Conservation (phyloP, 2,888 invertebrate genomes). For the Mimas tiliae region DNA sequence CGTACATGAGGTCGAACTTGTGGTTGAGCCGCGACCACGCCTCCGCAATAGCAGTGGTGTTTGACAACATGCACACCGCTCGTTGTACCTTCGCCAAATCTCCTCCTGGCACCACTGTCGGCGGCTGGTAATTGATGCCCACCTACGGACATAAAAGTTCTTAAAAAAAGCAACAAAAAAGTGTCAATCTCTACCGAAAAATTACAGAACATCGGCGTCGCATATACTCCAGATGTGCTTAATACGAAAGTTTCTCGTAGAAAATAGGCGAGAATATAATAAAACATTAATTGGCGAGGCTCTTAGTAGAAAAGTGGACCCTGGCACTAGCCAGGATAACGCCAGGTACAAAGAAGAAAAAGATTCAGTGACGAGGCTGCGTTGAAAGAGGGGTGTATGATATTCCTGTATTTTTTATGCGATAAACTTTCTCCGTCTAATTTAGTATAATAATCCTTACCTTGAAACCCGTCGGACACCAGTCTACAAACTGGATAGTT, state of each 20-base stretch:
- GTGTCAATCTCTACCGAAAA: no score
- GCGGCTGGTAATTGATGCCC: conserved; percentile 95
- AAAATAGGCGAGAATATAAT: no score
- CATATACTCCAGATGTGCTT: no score
- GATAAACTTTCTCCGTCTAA: neutral
- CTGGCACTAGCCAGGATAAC: no score
- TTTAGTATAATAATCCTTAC: conserved; percentile 47
- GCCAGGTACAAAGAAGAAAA: no score
- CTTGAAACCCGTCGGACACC: conserved; percentile 92
- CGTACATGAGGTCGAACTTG: conserved; percentile 98
- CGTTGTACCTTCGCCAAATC: conserved; percentile 96
- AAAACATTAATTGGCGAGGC: no score
- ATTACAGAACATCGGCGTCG: no score
- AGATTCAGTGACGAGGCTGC: no score
- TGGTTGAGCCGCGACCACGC: conserved; percentile 98
- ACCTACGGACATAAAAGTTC: conserved; percentile 71
- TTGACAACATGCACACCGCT: conserved; percentile 98
- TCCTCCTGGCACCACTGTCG: conserved; percentile 95
- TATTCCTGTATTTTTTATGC: no score
- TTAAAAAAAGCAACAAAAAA: neutral
- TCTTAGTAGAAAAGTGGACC: no score
- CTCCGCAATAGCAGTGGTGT: conserved; percentile 98
- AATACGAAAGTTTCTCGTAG: no score
- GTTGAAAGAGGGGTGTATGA: no score
- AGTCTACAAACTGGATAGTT: conserved; percentile 96